These are phyloP conservation scores for Marcusenius ussheri DNA, from an alignment of 2,113 vertebrate species.

Conservation along the genomic window DNA sequence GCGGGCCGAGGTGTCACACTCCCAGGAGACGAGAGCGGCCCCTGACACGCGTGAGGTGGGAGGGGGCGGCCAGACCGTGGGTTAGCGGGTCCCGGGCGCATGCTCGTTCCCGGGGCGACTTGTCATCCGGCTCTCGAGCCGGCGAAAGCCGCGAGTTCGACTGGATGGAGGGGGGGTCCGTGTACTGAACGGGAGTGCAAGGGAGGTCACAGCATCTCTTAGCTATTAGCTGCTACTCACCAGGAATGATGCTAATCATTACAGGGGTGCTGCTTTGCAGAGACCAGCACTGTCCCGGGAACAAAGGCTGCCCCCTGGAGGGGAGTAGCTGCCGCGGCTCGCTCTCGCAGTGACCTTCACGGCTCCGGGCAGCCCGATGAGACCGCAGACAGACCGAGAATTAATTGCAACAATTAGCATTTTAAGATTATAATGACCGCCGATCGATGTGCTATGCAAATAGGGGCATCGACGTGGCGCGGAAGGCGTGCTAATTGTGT, in stretches of 20 bases:
- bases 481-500: slow-evolving; percentile 69
- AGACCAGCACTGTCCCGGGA: slow-evolving; percentile 58
- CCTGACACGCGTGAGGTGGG: neutral
- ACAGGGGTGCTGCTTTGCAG: slow-evolving; percentile 50
- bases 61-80: neutral
- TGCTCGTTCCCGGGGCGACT: neutral
- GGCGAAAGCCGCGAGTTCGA: neutral
- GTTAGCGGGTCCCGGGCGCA: neutral
- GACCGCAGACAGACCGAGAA: slow-evolving; percentile 83
- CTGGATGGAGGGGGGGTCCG: slow-evolving; percentile 26
- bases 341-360: slow-evolving; percentile 84
- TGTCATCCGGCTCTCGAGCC: neutral
- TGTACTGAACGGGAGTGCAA: slow-evolving; percentile 64
- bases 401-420: slow-evolving; percentile 99
- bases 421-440: slow-evolving; percentile 88
- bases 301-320: slow-evolving; percentile 52
- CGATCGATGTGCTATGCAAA: slow-evolving; percentile 91
- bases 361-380: slow-evolving; percentile 67
- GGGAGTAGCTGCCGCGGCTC: slow-evolving; percentile 66
- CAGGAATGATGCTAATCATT: slow-evolving; percentile 65
- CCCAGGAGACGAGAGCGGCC: neutral
- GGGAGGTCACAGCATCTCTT: slow-evolving; percentile 68
- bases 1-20: neutral
- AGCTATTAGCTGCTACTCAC: slow-evolving; percentile 64
- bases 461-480: slow-evolving; percentile 72